Evolutionary conservation across 2,113 vertebrate genomes (phyloP), one percentile per base, ranked within the genome.

Genomic region (Dryoscopus gambensis): DNA sequence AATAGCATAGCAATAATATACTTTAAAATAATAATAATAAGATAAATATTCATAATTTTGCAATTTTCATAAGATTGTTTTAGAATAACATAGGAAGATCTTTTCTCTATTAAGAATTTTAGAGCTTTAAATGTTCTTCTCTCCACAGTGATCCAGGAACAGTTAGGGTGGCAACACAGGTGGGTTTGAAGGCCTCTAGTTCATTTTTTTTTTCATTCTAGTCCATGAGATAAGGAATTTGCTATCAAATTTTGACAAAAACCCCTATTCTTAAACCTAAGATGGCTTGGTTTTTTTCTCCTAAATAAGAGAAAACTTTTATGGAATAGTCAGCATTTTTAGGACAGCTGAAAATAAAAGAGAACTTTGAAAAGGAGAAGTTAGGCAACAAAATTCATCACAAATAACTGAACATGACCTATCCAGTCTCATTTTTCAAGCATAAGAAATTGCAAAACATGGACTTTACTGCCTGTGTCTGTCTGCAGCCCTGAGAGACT

Each of bases 41-140:
- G 6, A 95, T 55, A 95, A 95, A 95, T 92, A 93, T 71, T 95
- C 84, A 30, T 65, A 4, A 77, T 60, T 68, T 85, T 95, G 33
- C 15, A 69, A 87, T 89, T 83, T 85, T 82, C 13, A 15, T 67
- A 64, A 93, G 9, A 30, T 59, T 59, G 24, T 88, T 96, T 97
- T 63, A 68, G 47, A 75, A 33, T 69, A 84, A 83, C 44, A 37
- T 18, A 83, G 15, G 15, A 92, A 94, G 42, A 42, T 49, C 11
- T 70, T 10, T 73, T 70, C 52, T 59, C 44, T 52, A 5, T 56
- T 88, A 76, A 92, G 64, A 93, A 52, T 52, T 78, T 86, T 82
- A 67, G 9, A 68, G 28, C 4, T 87, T 64, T 82, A 49, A 65
- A 39, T 11, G 8, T 80, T 85, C 55, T 70, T 81, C 65, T 78